Base-by-base conservation (phyloP, 2,797 vertebrate species). In the Hypotaenidia okinawae region DNA sequence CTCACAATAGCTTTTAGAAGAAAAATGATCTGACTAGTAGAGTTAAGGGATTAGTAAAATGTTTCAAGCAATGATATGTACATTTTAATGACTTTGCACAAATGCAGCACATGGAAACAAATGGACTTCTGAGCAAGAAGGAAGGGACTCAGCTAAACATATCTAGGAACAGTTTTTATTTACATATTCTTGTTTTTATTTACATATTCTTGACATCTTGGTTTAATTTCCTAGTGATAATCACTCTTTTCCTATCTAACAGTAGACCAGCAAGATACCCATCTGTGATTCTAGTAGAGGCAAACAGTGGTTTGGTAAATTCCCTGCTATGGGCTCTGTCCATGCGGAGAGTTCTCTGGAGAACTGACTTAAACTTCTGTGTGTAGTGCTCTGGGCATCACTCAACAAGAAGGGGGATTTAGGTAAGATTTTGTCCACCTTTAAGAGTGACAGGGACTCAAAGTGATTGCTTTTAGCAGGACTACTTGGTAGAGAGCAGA, bases 161-260 rank as follows among this genome's bases (percentile, higher is more conserved):
- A 28, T 21, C 16, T 52, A 19, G 63, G 22, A 66, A 6, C 0
- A 0, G 55, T 86, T 84, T 67, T 37, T 0, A 0, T 55, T 85
- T 84, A 43, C 23, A 22, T 17, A 39, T 66, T 59, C 33, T 23
- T 88, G 73, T 86, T 84, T 67, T 37, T 0, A 0, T 55, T 85
- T 84, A 43, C 23, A 22, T 17, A 39, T 66, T 59, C 33, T 23
- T 88, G 73, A 23, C 35, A 18, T 84, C 63, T 84, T 52, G 30
- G 24, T 88, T 73, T 58, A 8, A 9, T 80, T 90, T 83, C 58
- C 41, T 51, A 47, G 16, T 69, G 32, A 4, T 66, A 41, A 9
- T 77, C 85, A 16, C 75, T 84, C 75, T 84, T 93, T 92, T 75
- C 27, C 19, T 41, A 4, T 6, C 32, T 64, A 0, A 27, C 27